Evolutionary conservation across 2,797 vertebrate genomes (phyloP), one percentile per base, ranked within the genome.

Genomic region (Peromyscus aztecus): DNA sequence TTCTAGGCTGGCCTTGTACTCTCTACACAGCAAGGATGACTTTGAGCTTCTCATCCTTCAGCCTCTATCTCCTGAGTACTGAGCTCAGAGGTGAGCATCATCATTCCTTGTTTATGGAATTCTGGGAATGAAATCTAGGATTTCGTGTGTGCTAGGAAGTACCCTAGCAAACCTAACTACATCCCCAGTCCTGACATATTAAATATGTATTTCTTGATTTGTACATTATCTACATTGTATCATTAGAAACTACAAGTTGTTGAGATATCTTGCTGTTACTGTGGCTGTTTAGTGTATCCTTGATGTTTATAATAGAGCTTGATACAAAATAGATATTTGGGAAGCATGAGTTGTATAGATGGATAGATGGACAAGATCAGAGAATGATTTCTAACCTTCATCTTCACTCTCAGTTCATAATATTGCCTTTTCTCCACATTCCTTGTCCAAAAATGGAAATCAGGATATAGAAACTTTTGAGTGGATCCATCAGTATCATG

Each of bases 391-490:
- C 19, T 12, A 37, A 34, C 61, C 40, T n/a, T 77, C 23, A 31
- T 81, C 37, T 89, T 55, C 24, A 77, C 11, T 11, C 2, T 34
- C 19, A 6, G 12, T 16, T 5, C 0, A 17, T n/a, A 46, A 40
- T 55, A 57, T 29, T 85, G 16, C 12, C 83, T 23, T 91, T 77
- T 73, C 73, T 65, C 55, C 63, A 31, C 1, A 52, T 23, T 21
- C 43, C 6, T 87, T 90, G 75, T 63, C 3, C 9, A 96, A 92
- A 31, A 63, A 63, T 29, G 46, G 57, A 90, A 29, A 91, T 31
- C 8, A 67, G 11, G 2, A 55, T 83, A n/a, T 86, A 76, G 90
- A 23, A 94, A 75, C 34, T 85, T 95, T 92, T 77, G 81, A 34
- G 65, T 55, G 55, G 78, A 76, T 69, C 31, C 83, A 81, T 63